A percentile compares a stretch with the other conserved stretches of the same genome.
These are phyloP conservation scores for Trematomus loennbergii DNA, from an alignment of 2,113 vertebrate species.

Conservation along the genomic window DNA sequence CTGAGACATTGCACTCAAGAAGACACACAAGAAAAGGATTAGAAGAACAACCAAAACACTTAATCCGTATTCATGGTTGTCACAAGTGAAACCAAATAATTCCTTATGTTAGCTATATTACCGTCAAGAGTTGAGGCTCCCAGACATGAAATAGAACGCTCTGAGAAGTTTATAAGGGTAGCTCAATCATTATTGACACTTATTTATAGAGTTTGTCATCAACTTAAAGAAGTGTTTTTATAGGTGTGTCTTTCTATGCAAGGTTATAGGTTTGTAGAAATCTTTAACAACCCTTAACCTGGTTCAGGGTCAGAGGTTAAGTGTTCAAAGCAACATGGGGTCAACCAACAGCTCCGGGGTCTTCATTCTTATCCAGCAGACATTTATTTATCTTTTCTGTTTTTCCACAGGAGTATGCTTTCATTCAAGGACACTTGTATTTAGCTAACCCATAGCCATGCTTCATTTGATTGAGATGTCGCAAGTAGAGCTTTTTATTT, in stretches of 20 bases:
- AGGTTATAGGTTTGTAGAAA: background rate
- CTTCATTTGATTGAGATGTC: background rate
- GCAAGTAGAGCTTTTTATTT: background rate
- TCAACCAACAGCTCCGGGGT: background rate
- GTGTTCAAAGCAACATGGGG: background rate
- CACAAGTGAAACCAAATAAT: background rate
- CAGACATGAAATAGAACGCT: background rate
- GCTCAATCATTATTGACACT: background rate
- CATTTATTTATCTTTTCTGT: background rate
- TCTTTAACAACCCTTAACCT: background rate
- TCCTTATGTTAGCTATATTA: background rate
- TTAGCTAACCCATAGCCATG: background rate
- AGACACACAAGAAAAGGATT: no score
- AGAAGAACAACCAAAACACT: no score
- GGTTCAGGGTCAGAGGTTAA: constrained; percentile 23
- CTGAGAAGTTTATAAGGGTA: background rate
- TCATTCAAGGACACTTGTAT: background rate
- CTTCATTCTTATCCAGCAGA: background rate
- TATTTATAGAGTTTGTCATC: background rate
- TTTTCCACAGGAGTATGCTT: background rate
- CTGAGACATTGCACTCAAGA: no score
- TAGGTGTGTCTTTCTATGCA: background rate
- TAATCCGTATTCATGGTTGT: no score
- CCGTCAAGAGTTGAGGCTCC: background rate
- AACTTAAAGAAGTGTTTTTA: background rate